Evolutionary conservation across 2,113 vertebrate genomes (phyloP).

Genomic region (Crotalus viridis): DNA sequence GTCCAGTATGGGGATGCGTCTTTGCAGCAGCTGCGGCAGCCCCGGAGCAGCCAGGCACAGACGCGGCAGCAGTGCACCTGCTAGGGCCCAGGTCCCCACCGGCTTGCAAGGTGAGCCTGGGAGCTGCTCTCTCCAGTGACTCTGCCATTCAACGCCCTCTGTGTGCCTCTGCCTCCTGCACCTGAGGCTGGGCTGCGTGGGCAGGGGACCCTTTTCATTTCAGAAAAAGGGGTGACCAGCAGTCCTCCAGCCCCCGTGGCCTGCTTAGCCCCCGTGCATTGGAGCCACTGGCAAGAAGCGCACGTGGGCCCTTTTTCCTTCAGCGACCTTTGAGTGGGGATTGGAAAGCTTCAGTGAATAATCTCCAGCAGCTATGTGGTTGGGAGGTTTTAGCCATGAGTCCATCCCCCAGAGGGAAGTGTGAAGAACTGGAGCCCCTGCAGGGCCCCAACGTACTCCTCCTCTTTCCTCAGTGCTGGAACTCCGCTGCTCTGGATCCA

Average conservation of each 20-base stretch:
- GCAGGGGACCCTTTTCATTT: background rate
- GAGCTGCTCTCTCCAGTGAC: background rate
- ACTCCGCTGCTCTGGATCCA: background rate
- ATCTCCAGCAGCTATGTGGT: background rate
- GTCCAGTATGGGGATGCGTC: constrained; percentile 91
- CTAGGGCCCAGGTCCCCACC: constrained; percentile 58
- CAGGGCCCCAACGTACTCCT: no score
- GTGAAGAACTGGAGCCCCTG: background rate
- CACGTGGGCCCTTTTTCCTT: no score
- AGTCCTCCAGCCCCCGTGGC: background rate
- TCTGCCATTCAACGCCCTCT: background rate
- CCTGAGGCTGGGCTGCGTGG: background rate
- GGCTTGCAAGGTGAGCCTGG: background rate
- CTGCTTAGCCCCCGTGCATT: background rate
- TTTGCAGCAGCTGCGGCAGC: constrained; percentile 84
- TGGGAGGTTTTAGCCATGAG: background rate
- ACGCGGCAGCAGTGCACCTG: constrained; percentile 86
- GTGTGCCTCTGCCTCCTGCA: background rate
- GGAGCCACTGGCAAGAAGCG: background rate
- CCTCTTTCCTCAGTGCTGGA: background rate
- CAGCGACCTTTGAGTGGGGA: background rate
- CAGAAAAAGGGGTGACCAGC: background rate
- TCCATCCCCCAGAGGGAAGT: background rate
- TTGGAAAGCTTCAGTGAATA: background rate
- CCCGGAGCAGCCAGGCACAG: constrained; percentile 76